phyloP scores from a whole-genome alignment of 2,888 invertebrate genomes.

The Charanyca ferruginea region DNA sequence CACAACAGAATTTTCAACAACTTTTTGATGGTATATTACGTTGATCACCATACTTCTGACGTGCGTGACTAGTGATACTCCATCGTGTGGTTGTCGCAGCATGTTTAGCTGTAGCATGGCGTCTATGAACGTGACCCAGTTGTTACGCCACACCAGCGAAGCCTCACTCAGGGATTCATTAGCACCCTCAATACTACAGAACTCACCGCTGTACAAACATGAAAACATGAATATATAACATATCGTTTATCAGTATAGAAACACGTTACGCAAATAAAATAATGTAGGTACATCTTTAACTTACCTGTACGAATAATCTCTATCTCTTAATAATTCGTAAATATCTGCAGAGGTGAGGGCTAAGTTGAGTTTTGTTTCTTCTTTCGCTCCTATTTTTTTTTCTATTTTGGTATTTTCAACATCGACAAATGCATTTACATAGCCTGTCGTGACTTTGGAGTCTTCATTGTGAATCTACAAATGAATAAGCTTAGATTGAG shows the following conservation, averaged over 20 bases:
- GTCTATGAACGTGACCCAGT: constrained; percentile 96
- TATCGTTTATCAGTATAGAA: background rate
- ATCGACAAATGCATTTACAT: background rate
- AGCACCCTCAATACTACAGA: constrained; percentile 65
- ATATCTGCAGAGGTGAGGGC: constrained; percentile 43
- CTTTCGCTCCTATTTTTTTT: background rate
- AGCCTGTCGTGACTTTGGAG: constrained; percentile 22
- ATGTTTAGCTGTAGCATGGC: constrained; percentile 94
- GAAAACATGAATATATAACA: background rate
- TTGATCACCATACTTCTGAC: constrained; percentile 66
- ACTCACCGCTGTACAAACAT: constrained; percentile 74
- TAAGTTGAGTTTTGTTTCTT: constrained; percentile 16
- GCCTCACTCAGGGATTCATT: constrained; percentile 70
- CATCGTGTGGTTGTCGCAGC: constrained; percentile 90
- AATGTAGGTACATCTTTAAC: background rate
- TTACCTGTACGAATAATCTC: constrained; percentile 49
- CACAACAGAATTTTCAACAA: background rate
- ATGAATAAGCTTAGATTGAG: no score
- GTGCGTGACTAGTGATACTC: constrained; percentile 91
- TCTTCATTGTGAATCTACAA: constrained; percentile 38
- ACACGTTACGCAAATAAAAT: background rate
- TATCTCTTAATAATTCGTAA: constrained; percentile 40
- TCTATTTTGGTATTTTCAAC: background rate
- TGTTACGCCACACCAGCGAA: constrained; percentile 92
- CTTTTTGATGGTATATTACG: constrained; percentile 51